Percentiles rank a stretch among this genome's conserved stretches.
Evolutionary conservation across 2,888 invertebrate species (phyloP).

Genomic region (Acholoe squamosa): DNA sequence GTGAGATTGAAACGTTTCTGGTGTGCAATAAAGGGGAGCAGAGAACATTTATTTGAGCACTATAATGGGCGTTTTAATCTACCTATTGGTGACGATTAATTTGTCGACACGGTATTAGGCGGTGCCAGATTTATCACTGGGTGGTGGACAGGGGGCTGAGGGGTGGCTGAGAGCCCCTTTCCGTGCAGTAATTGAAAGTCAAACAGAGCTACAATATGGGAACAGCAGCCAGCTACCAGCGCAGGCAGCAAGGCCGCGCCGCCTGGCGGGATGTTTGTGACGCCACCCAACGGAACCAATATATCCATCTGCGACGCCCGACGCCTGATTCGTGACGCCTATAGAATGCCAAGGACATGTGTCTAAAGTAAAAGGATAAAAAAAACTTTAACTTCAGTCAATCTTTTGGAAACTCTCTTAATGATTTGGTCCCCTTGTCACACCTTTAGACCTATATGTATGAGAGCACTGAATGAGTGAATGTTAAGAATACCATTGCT

Average conservation of each 20-base stretch:
- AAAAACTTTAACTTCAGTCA: no score
- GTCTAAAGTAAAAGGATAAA: not conserved
- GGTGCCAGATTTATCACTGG: slow-evolving; percentile 55
- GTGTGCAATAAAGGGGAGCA: slow-evolving; percentile 22
- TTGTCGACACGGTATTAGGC: slow-evolving; percentile 58
- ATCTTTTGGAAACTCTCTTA: no score
- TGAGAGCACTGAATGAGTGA: no score
- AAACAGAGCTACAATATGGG: slow-evolving; percentile 60
- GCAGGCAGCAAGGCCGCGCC: not conserved
- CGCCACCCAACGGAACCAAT: slow-evolving; percentile 35
- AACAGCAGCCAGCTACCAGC: slow-evolving; percentile 6
- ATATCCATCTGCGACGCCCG: not conserved
- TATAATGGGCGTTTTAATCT: slow-evolving; percentile 63
- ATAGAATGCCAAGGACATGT: not conserved
- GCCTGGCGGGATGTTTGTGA: not conserved
- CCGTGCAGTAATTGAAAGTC: slow-evolving; percentile 59
- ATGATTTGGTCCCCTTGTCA: no score
- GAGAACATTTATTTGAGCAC: slow-evolving; percentile 59
- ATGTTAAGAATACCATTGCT: no score
- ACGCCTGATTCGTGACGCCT: not conserved
- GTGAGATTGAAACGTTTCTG: slow-evolving; percentile 61
- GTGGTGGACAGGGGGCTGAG: slow-evolving; percentile 20
- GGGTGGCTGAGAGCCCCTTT: slow-evolving; percentile 16
- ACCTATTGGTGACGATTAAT: slow-evolving; percentile 60
- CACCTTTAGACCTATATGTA: no score